phyloP scores from a whole-genome alignment of 2,797 vertebrate genomes.

The Poeciliopsis paucimaculata region DNA sequence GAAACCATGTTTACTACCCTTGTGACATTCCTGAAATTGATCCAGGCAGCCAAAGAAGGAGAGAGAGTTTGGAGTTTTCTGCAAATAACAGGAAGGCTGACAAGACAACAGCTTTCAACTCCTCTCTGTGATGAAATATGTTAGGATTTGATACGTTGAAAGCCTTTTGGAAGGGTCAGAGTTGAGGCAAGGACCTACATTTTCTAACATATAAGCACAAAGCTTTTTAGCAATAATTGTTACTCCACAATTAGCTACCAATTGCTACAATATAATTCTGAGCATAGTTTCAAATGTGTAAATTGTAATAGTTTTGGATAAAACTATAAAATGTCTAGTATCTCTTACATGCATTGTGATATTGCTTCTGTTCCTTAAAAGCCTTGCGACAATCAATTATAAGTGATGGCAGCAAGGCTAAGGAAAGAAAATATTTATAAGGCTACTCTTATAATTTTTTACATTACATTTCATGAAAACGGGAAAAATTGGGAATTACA shows the following conservation, averaged over 20 bases:
- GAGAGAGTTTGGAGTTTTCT: neutral
- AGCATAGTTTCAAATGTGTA: neutral
- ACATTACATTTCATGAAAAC: neutral
- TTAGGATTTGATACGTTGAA: neutral
- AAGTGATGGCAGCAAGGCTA: neutral
- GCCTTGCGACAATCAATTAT: neutral
- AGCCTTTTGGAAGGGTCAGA: neutral
- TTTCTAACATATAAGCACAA: neutral
- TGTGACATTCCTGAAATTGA: neutral
- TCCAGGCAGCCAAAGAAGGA: neutral
- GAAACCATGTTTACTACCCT: neutral
- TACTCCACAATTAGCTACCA: neutral
- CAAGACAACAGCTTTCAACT: neutral
- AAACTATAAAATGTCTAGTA: neutral
- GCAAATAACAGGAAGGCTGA: neutral
- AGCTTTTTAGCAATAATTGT: neutral
- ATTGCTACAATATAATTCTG: neutral
- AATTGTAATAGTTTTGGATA: neutral
- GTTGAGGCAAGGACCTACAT: neutral
- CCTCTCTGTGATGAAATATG: neutral
- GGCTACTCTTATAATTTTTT: neutral
- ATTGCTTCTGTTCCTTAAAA: neutral
- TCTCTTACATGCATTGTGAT: neutral
- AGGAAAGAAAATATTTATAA: neutral
- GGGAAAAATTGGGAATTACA: neutral